Evolutionary conservation across 2,888 invertebrate species (phyloP).

Genomic region (Drosophila infuscata): DNA sequence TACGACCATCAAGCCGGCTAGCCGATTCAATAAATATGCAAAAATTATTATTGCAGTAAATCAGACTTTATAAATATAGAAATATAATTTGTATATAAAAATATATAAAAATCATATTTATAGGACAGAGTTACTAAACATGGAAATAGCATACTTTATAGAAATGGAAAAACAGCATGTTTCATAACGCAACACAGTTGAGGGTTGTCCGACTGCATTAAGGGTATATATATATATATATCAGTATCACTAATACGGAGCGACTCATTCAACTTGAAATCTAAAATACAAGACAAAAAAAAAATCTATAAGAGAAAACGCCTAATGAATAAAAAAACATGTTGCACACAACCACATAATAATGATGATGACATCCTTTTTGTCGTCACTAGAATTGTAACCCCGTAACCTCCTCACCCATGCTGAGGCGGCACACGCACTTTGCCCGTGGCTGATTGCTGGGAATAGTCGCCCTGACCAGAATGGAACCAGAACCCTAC

Average conservation of each 20-base stretch:
- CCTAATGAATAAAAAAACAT: constrained; percentile 72
- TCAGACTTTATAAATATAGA: no score
- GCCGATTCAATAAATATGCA: background rate
- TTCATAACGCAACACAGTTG: constrained; percentile 15
- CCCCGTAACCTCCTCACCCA: constrained; percentile 30
- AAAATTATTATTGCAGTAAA: no score
- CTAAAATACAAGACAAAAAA: constrained; percentile 20
- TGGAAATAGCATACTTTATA: background rate
- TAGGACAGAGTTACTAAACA: no score
- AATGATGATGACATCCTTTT: constrained; percentile 81
- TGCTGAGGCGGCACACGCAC: constrained; percentile 35
- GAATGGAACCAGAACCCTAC: constrained; percentile 9
- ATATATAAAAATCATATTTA: background rate
- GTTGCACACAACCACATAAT: constrained; percentile 79
- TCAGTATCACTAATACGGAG: constrained; percentile 57
- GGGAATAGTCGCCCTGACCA: constrained; percentile 14
- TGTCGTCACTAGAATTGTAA: constrained; percentile 40
- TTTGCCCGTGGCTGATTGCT: constrained; percentile 65
- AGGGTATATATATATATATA: constrained; percentile 15
- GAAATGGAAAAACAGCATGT: background rate
- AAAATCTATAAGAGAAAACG: constrained; percentile 23
- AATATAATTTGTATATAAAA: no score
- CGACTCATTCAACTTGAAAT: constrained; percentile 57
- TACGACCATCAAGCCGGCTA: no score
- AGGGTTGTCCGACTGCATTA: constrained; percentile 52